phyloP scores from a whole-genome alignment of 2,888 invertebrate genomes.

The Imbricaverruca yamaguchii region DNA sequence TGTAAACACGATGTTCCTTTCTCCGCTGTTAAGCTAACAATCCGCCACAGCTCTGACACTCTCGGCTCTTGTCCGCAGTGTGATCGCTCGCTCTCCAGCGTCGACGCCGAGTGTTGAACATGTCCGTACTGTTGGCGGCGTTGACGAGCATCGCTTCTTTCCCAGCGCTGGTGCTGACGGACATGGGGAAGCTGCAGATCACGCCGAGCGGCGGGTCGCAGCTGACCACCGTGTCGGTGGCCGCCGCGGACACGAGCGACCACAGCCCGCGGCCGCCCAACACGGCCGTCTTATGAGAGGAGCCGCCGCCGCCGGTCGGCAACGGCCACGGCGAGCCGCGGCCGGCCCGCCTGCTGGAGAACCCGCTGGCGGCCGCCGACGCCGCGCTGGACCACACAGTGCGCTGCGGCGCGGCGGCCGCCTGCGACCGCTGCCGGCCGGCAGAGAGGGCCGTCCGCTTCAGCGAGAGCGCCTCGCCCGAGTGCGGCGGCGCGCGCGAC shows the following conservation, averaged over 20 bases:
- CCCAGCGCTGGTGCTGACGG: slow-evolving; percentile 10
- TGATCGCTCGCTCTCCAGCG: too few species aligned
- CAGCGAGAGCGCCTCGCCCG: background rate
- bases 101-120: too few species aligned
- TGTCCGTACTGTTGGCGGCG: background rate
- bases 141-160: background rate
- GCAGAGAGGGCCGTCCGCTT: background rate
- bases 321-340: background rate
- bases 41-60: too few species aligned
- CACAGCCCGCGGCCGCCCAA: slow-evolving; percentile 2
- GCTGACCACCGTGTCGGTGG: background rate
- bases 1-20: too few species aligned
- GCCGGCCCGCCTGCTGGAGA: background rate
- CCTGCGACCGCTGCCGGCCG: background rate
- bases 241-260: background rate
- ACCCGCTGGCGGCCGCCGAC: background rate
- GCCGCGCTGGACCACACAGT: background rate
- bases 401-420: slow-evolving; percentile 1
- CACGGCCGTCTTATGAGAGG: background rate
- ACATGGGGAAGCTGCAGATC: slow-evolving; percentile 13
- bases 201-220: background rate
- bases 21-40: too few species aligned
- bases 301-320: background rate
- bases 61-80: too few species aligned
- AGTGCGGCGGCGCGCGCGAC: background rate